Conservation (phyloP, 1,140 invertebrate genomes). For the Anadara kagoshimensis region DNA sequence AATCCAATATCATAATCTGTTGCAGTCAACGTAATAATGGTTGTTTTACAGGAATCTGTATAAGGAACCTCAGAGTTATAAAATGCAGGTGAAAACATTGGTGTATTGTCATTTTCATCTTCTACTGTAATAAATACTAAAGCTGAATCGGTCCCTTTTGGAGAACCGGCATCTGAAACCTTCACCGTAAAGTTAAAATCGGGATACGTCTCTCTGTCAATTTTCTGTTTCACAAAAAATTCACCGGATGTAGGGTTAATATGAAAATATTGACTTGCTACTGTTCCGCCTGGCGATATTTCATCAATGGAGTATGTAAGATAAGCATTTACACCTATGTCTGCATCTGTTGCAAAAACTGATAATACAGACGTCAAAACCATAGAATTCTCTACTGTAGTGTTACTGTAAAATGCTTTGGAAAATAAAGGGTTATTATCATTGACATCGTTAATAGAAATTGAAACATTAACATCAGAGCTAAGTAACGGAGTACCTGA, state of each 20-base stretch:
- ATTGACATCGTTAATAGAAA: slow-evolving; percentile 63
- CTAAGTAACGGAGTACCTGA: slow-evolving; percentile 41
- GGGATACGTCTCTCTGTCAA: slow-evolving; percentile 89
- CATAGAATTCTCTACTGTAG: slow-evolving; percentile 91
- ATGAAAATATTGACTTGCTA: slow-evolving; percentile 77
- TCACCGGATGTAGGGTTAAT: slow-evolving; percentile 89
- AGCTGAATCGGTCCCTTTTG: slow-evolving; percentile 88
- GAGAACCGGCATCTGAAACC: slow-evolving; percentile 91
- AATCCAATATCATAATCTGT: slow-evolving; percentile 38
- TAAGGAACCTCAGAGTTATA: slow-evolving; percentile 67
- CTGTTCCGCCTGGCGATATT: slow-evolving; percentile 47
- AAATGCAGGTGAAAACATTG: slow-evolving; percentile 35
- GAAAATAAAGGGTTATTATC: slow-evolving; percentile 73
- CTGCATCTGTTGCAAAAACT: slow-evolving; percentile 78
- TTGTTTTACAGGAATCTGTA: slow-evolving; percentile 64
- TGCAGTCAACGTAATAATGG: slow-evolving; percentile 37
- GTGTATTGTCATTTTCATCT: slow-evolving; percentile 82
- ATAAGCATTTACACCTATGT: slow-evolving; percentile 83
- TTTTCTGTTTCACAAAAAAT: slow-evolving; percentile 75
- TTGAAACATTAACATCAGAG: slow-evolving; percentile 48
- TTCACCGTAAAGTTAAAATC: slow-evolving; percentile 88
- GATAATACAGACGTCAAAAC: slow-evolving; percentile 87
- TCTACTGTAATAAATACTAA: slow-evolving; percentile 80
- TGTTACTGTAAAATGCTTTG: slow-evolving; percentile 74
- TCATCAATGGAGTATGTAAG: slow-evolving; percentile 81